Evolutionary conservation across 2,113 vertebrate genomes (phyloP).

Genomic region (Ophthalmolycus amberensis): DNA sequence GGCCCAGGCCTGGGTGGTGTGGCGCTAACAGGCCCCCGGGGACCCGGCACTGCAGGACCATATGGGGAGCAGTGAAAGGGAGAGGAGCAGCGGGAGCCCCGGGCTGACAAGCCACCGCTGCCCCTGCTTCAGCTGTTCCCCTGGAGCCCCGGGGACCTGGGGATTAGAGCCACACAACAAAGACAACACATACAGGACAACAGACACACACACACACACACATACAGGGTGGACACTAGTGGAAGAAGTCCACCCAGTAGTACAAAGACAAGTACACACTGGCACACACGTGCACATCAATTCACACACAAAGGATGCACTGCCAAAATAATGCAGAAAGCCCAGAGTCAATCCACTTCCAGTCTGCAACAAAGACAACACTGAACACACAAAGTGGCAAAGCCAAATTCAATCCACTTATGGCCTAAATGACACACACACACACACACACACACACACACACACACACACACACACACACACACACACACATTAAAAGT

Average conservation of each 20-base stretch:
- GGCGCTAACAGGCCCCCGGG: conserved; percentile 96
- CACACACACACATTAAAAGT: neutral
- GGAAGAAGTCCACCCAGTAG: conserved; percentile 36
- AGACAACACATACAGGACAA: conserved; percentile 70
- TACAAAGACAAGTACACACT: conserved; percentile 42
- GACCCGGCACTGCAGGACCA: conserved; percentile 92
- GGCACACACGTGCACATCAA: neutral
- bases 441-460: neutral
- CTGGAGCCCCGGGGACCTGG: conserved; percentile 89
- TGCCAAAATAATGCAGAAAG: conserved; percentile 33
- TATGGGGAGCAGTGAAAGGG: conserved; percentile 96
- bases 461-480: neutral
- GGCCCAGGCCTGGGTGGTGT: conserved; percentile 88
- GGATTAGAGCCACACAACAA: conserved; percentile 87
- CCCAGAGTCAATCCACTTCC: conserved; percentile 28
- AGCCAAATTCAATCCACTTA: conserved; percentile 43
- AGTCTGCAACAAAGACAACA: conserved; percentile 12
- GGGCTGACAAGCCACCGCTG: conserved; percentile 91
- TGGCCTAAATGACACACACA: conserved; percentile 29
- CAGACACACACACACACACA: conserved; percentile 39
- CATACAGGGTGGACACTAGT: conserved; percentile 11
- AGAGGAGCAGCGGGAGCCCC: conserved; percentile 87
- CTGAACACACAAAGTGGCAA: conserved; percentile 12
- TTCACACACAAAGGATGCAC: conserved; percentile 16
- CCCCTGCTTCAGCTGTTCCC: conserved; percentile 91